These are phyloP conservation scores for Indicator maculatus DNA, from an alignment of 2,113 vertebrate species.

Conservation along the genomic window DNA sequence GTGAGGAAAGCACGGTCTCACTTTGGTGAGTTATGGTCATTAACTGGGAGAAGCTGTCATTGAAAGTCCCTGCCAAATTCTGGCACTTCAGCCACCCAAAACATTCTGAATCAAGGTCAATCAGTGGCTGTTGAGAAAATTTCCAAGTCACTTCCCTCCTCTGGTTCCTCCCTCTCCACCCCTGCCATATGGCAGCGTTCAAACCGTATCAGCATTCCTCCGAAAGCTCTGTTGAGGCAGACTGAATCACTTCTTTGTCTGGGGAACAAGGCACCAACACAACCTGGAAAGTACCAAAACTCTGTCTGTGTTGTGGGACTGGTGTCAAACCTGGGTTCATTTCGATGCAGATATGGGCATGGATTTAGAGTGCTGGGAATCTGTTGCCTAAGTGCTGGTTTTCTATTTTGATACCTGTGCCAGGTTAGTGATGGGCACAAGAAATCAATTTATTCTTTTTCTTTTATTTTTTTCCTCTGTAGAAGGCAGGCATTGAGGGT, in stretches of 20 bases:
- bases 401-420: neutral
- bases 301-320: neutral
- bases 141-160: neutral
- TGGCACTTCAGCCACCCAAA: neutral
- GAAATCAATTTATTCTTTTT: neutral
- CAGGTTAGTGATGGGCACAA: neutral
- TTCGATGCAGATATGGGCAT: neutral
- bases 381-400: neutral
- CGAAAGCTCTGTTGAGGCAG: neutral
- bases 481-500: slow-evolving; percentile 11
- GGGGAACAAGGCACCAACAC: slow-evolving; percentile 26
- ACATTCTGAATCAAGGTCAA: neutral
- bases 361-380: neutral
- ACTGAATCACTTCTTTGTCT: slow-evolving; percentile 25
- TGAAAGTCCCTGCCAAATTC: slow-evolving; percentile 9
- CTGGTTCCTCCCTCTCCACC: neutral
- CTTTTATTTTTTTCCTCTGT: neutral
- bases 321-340: neutral
- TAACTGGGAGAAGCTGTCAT: neutral
- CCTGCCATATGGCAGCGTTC: slow-evolving; percentile 10
- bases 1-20: neutral
- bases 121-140: neutral
- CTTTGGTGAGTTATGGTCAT: neutral
- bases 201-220: slow-evolving; percentile 18
- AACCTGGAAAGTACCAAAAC: neutral